Percentiles rank a stretch among this genome's conserved stretches.
phyloP scores from a whole-genome alignment of 2,113 vertebrate species.

The Caloenas nicobarica region DNA sequence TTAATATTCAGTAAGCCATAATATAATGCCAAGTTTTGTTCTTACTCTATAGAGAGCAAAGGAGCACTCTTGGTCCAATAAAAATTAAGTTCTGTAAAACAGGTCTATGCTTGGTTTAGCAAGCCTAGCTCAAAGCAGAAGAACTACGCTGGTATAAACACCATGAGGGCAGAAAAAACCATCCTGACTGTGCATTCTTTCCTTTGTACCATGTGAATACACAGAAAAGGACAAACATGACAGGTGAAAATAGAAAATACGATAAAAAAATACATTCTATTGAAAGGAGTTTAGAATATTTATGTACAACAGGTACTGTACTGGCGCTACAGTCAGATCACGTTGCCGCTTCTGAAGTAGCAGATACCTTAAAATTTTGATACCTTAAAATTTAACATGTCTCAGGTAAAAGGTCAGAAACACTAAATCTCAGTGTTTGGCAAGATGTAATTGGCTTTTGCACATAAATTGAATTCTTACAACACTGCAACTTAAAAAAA shows the following conservation, averaged over 20 bases:
- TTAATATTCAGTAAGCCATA: background rate
- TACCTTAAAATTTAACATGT: background rate
- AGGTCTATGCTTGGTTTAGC: background rate
- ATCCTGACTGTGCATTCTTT: fast-evolving
- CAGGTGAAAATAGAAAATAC: background rate
- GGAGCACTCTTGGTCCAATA: background rate
- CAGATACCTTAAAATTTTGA: background rate
- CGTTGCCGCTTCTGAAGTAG: background rate
- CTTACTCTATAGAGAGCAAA: background rate
- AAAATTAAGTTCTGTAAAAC: background rate
- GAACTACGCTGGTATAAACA: background rate
- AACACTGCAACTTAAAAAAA: background rate
- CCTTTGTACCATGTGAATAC: background rate
- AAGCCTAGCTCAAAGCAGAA: background rate
- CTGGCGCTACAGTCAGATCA: background rate
- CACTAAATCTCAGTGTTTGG: background rate
- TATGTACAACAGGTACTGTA: background rate
- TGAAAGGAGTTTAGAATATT: background rate
- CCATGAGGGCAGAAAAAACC: background rate
- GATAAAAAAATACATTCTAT: background rate
- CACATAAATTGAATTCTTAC: background rate
- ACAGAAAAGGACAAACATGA: background rate
- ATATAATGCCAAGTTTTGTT: background rate
- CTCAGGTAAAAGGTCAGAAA: background rate
- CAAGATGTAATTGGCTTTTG: background rate